phyloP scores from a whole-genome alignment of 2,113 vertebrate species.

The Pterocles gutturalis region DNA sequence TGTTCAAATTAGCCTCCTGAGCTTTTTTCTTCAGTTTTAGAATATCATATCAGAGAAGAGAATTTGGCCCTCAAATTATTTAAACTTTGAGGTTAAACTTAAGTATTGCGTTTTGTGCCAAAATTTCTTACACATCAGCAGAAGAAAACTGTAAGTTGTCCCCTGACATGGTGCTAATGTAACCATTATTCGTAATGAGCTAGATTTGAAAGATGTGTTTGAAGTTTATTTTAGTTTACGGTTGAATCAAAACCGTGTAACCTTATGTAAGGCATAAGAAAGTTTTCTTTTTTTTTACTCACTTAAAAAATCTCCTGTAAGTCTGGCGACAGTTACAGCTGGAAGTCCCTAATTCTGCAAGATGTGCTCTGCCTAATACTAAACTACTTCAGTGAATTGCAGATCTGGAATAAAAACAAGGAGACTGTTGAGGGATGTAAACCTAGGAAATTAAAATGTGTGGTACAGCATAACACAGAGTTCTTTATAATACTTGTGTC shows the following conservation, averaged over 20 bases:
- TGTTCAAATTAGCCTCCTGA: constrained; percentile 27
- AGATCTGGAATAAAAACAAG: neutral
- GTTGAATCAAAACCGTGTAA: neutral
- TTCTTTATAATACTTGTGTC: neutral
- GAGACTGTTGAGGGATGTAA: neutral
- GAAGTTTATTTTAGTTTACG: neutral
- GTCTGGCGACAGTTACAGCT: neutral
- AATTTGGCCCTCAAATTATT: constrained; percentile 1
- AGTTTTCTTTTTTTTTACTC: neutral
- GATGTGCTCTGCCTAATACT: neutral
- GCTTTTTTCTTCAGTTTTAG: constrained; percentile 25
- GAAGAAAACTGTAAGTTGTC: neutral
- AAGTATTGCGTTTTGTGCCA: neutral
- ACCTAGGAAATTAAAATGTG: neutral
- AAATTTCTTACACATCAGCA: neutral
- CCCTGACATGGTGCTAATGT: neutral
- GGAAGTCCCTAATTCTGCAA: neutral
- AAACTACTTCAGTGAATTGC: neutral
- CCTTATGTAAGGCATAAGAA: neutral
- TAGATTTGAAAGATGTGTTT: neutral
- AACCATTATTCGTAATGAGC: neutral
- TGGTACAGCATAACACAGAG: neutral
- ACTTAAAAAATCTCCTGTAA: neutral
- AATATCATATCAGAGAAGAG: constrained; percentile 13
- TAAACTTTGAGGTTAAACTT: neutral